A percentile compares a stretch with the other conserved stretches of the same genome.
These are phyloP conservation scores for Hypsopygia costalis DNA, from an alignment of 2,888 invertebrate species.

Conservation along the genomic window DNA sequence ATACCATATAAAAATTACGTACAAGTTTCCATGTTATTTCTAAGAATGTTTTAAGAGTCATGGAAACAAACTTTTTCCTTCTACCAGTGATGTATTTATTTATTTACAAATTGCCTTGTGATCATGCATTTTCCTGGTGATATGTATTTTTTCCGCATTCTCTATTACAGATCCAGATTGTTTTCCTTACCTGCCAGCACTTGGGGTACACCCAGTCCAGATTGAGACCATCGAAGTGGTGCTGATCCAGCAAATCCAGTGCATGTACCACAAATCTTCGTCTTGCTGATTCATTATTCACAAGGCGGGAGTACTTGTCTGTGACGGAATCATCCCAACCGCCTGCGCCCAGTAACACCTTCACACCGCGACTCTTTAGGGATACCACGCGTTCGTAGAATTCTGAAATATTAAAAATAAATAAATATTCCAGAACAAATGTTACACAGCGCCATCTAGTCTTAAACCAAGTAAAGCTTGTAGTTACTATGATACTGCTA, in stretches of 20 bases:
- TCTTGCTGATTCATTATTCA: conserved; percentile 86
- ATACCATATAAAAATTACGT: no score
- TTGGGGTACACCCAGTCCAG: conserved; percentile 97
- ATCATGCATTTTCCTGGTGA: neutral
- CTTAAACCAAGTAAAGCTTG: no score
- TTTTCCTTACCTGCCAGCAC: conserved; percentile 87
- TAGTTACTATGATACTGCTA: no score
- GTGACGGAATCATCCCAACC: conserved; percentile 98
- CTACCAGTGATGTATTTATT: no score
- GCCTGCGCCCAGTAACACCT: conserved; percentile 93
- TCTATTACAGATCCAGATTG: neutral
- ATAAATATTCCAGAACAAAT: no score
- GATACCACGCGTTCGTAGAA: conserved; percentile 93
- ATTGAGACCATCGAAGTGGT: conserved; percentile 94
- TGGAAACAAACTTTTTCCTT: no score
- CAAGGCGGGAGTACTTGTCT: conserved; percentile 92
- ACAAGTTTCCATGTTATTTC: no score
- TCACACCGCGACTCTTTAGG: conserved; percentile 86
- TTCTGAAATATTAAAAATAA: conserved; percentile 76
- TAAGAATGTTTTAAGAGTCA: no score
- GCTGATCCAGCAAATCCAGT: conserved; percentile 87
- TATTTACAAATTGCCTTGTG: no score
- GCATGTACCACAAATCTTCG: conserved; percentile 87
- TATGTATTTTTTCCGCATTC: neutral
- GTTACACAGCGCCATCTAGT: no score